Conservation (phyloP, 92 coral and sea anemone genomes). For the Palythoa grandiflora region DNA sequence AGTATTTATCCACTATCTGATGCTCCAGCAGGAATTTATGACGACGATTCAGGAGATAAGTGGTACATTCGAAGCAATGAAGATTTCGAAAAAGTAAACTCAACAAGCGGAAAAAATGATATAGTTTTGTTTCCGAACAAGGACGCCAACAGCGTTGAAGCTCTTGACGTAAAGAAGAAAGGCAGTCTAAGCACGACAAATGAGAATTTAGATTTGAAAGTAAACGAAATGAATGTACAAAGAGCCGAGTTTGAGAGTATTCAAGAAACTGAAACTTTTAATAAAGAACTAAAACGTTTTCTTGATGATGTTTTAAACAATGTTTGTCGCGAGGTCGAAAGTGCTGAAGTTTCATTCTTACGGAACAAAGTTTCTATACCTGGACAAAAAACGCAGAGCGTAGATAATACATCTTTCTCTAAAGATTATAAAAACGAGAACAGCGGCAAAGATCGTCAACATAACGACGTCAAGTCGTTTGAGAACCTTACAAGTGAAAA, state of each 20-base stretch:
- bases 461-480: not conserved
- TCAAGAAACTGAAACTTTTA: not conserved
- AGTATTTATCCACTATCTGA: constrained; percentile 17
- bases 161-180: not conserved
- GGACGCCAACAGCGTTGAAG: not conserved
- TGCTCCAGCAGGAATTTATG: constrained; percentile 39
- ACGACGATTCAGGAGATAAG: not conserved
- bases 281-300: not conserved
- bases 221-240: not conserved
- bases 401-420: not conserved
- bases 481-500: not conserved
- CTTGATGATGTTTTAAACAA: constrained; percentile 12
- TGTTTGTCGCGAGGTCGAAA: constrained; percentile 9
- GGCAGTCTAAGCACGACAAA: not conserved
- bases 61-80: constrained; percentile 34
- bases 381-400: not conserved
- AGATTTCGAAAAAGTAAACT: not conserved
- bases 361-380: not conserved
- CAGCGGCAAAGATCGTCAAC: not conserved
- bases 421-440: not conserved
- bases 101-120: not conserved
- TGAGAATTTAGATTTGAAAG: not conserved
- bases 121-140: not conserved
- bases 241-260: too few relatives aligned
- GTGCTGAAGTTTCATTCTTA: not conserved